Percentiles rank a stretch among this genome's conserved stretches.
Conservation (phyloP, 37 sponge, comb jelly and placozoan species). For the Diacarnus erythraeanus region DNA sequence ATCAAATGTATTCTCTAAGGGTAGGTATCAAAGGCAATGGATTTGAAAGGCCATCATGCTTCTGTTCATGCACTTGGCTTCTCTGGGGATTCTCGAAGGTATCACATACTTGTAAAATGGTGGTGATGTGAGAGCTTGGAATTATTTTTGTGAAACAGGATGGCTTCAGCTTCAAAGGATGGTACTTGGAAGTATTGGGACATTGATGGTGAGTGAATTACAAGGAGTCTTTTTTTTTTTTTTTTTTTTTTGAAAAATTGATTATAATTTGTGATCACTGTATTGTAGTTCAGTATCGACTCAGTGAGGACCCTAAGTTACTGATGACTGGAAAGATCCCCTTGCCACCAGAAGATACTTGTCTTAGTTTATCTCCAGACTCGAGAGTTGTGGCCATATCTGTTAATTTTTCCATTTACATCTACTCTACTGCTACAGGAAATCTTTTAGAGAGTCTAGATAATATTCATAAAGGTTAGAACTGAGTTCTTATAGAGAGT, state of each 20-base stretch:
- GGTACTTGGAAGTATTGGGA: slow-evolving; percentile 86
- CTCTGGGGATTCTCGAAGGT: slow-evolving; percentile 73
- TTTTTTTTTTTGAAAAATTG: neutral
- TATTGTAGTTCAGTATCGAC: slow-evolving; percentile 65
- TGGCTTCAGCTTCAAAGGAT: slow-evolving; percentile 88
- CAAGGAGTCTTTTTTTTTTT: neutral
- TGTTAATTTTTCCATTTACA: slow-evolving; percentile 31
- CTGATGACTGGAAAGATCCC: slow-evolving; percentile 44
- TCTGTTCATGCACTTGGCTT: slow-evolving; percentile 65
- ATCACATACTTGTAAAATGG: neutral
- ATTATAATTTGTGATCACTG: neutral
- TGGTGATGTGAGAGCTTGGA: too few relatives aligned
- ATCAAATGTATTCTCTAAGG: neutral
- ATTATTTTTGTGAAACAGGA: slow-evolving; percentile 24
- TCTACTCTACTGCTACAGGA: slow-evolving; percentile 56
- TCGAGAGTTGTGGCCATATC: slow-evolving; percentile 67
- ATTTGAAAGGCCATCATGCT: slow-evolving; percentile 79
- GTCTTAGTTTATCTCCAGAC: slow-evolving; percentile 73
- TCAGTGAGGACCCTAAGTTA: slow-evolving; percentile 61
- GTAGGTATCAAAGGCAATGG: slow-evolving; percentile 79
- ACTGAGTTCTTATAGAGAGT: slow-evolving; percentile 14
- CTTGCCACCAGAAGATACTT: neutral
- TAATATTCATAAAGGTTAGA: slow-evolving; percentile 68
- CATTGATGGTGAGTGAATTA: slow-evolving; percentile 66
- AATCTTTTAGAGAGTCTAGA: slow-evolving; percentile 35